Base-by-base conservation (phyloP, 2,113 vertebrate species). In the Lasiurus cinereus region DNA sequence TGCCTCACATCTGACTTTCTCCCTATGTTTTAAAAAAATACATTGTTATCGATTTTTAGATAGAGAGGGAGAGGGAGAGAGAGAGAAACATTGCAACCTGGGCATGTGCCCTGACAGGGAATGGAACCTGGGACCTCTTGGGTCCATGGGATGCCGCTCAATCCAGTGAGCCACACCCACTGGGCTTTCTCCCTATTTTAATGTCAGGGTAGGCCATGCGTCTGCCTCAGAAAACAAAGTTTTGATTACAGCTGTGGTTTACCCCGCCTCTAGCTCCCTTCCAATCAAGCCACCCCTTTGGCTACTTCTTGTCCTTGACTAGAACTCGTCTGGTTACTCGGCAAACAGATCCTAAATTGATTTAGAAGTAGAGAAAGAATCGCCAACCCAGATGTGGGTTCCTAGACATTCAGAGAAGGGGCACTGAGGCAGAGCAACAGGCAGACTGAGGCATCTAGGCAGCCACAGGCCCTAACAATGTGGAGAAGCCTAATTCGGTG, bases 161-260 rank as follows among this genome's bases (percentile, higher is more conserved):
- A 27, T 27, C 59, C 59, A 43, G 22, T 43, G 70, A 43, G 70
- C 70, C 36, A 43, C 70, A 43, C 22, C 39, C 22, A 39, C 70
- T 39, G 24, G 56, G 24, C 16, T n/a, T 77, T 77, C 39, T 36
- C 33, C 31, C n/a, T 91, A 22, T 93, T 95, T 89, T 90, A 76
- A 80, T 33, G 72, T 87, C 13, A 9, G 46, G 29, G 46, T 56
- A 73, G 27, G 13, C 43, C 10, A 3, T 48, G 24, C 4, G 11
- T 24, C 74, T 43, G 22, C 43, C 8, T 80, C 46, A 8, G 66
- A 14, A 67, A 43, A 72, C 46, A 80, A 59, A 69, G 22, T 56
- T 31, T 48, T 52, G 16, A 21, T 56, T 79, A 80, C 52, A 39
- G 50, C 43, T 56, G 48, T 86, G 64, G 54, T 43, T 33, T 89